Conservation (phyloP, 2,888 invertebrate genomes). For the Epirrhoe tristata region DNA sequence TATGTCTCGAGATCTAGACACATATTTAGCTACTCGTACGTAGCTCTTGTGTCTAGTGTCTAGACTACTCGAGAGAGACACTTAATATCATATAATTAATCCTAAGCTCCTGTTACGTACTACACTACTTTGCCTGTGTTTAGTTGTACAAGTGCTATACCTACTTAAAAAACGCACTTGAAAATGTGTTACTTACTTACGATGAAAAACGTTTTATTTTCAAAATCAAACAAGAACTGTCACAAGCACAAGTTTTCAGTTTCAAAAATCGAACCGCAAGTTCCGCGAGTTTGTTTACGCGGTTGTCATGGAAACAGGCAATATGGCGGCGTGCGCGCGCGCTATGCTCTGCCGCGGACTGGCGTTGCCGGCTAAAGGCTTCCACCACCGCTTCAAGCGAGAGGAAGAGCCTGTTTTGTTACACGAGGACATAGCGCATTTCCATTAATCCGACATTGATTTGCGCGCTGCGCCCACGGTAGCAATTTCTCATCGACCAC, state of each 20-base stretch:
- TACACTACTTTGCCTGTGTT: no score
- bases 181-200: conserved; percentile 26
- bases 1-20: no score
- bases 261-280: conserved; percentile 15
- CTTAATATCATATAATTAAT: no score
- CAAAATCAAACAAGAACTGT: conserved; percentile 21
- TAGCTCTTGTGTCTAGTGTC: no score
- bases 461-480: conserved; percentile 53
- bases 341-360: conserved; percentile 75
- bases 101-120: no score
- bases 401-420: conserved; percentile 80
- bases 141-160: not conserved
- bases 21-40: no score
- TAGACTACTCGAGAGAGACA: no score
- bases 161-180: not conserved
- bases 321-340: conserved; percentile 79
- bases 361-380: conserved; percentile 62
- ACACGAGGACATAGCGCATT: conserved; percentile 71
- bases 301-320: conserved; percentile 81
- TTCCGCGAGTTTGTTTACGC: conserved; percentile 66
- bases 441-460: conserved; percentile 62
- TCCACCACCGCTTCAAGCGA: conserved; percentile 75
- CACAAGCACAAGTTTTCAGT: conserved; percentile 32
- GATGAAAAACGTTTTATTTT: not conserved
- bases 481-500: conserved; percentile 31